Base-by-base conservation (phyloP, 2,113 vertebrate genomes). In the Excalfactoria chinensis region DNA sequence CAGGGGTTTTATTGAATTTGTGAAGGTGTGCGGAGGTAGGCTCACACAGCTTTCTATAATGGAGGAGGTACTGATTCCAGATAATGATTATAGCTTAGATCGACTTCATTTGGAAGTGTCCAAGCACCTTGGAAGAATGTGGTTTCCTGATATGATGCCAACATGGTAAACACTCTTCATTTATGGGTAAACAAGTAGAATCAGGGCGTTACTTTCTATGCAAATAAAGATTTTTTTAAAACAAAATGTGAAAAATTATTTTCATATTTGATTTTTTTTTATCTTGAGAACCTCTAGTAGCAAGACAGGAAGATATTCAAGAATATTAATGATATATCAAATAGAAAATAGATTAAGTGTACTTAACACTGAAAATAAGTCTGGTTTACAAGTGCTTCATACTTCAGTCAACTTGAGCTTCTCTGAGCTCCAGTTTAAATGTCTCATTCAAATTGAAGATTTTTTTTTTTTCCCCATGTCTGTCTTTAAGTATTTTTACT, bases 101-200 rank as follows among this genome's bases (percentile, higher is more conserved):
- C 95, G 95, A 37, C 97, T 98, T 48, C 97, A 97, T 80, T 56
- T 89, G 86, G 97, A 98, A 76, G 97, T 98, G 81, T 98, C 97
- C 64, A 97, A 97, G 35, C 95, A 97, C 66, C 97, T 98, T 4
- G 98, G 98, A n/a, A 97, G 97, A n/a, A 93, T 97, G 93, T 98
- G 98, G 97, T 98, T 97, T 81, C 97, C 98, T 72, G 98, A 98
- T 55, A 97, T 97, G 97, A 98, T 98, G 97, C 98, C 98, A 11
- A 98, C 96, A 0, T 98, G 98, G 98, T 98, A 69, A 96, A 91
- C 25, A 28, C 30, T 73, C 25, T 49, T 5, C 17, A 2, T 62
- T 60, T 64, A 18, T 53, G 30, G 43, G 5, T 62, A 46, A 80
- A 74, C 23, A 76, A 25, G 9, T 80, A 71, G 81, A 53, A 71